Evolutionary conservation across 2,797 vertebrate genomes (phyloP).

Genomic region (Zenarchopterus dispar): DNA sequence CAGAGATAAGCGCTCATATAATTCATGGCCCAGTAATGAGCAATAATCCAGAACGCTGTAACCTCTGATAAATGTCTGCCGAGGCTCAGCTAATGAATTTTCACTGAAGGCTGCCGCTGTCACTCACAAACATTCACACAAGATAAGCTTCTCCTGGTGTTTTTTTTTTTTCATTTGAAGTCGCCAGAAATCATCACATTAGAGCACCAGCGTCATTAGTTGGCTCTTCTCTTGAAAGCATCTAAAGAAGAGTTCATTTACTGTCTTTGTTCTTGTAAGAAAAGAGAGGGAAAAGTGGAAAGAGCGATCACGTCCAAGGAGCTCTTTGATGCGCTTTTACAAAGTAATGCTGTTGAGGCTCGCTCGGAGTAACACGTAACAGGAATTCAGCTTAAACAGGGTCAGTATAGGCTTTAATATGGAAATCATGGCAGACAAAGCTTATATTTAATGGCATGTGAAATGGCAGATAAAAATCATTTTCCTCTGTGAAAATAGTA

Average conservation of each 20-base stretch:
- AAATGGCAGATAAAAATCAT: too few relatives aligned
- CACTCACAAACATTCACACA: conserved; percentile 4
- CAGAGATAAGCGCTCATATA: conserved; percentile 52
- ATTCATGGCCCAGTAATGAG: conserved; percentile 54
- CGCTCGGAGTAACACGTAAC: too few relatives aligned
- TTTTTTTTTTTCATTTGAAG: conserved; percentile 14
- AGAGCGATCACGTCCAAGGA: not conserved
- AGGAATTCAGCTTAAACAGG: too few relatives aligned
- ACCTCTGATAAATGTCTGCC: conserved; percentile 58
- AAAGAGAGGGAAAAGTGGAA: not conserved
- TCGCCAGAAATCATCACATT: conserved; percentile 15
- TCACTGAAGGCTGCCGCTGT: conserved; percentile 32
- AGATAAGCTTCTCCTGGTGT: not conserved
- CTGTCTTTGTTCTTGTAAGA: too few relatives aligned
- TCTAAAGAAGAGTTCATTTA: too few relatives aligned
- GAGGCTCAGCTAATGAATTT: conserved; percentile 55
- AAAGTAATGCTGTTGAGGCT: too few relatives aligned
- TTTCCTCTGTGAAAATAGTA: too few relatives aligned
- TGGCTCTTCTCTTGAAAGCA: not conserved
- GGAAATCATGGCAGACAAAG: too few relatives aligned
- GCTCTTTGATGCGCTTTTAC: not conserved
- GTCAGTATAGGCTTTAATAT: too few relatives aligned
- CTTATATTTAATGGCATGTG: too few relatives aligned
- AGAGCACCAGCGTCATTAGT: conserved; percentile 1
- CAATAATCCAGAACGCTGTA: conserved; percentile 62